These are phyloP conservation scores for Achlya flavicornis DNA, from an alignment of 2,888 invertebrate species.

Conservation along the genomic window DNA sequence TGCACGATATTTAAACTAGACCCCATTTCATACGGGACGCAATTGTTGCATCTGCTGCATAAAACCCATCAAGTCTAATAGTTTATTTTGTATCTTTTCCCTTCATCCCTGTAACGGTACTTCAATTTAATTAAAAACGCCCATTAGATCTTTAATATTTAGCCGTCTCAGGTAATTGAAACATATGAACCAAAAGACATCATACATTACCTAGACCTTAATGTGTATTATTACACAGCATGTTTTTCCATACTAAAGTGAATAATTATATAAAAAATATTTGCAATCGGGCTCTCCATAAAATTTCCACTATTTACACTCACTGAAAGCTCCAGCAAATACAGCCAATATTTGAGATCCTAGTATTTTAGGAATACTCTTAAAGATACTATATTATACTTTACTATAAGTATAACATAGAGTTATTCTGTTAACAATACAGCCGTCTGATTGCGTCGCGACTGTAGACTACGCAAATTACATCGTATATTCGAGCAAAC, in stretches of 20 bases:
- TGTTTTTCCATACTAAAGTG: no score
- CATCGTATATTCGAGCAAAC: constrained; percentile 56
- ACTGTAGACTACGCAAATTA: constrained; percentile 63
- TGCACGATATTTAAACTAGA: constrained; percentile 8
- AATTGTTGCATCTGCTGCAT: constrained; percentile 30
- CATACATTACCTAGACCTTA: no score
- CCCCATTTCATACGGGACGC: constrained; percentile 3
- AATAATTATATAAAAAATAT: no score
- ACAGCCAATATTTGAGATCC: neutral
- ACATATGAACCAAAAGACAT: no score
- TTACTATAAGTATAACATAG: constrained; percentile 10
- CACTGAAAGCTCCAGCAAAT: neutral
- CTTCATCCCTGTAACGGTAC: no score
- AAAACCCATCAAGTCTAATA: constrained; percentile 29
- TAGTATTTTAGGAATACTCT: neutral
- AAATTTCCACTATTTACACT: no score
- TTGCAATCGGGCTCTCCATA: no score
- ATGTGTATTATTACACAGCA: no score
- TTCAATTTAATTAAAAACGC: no score
- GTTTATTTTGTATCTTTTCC: constrained; percentile 16
- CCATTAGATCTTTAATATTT: no score
- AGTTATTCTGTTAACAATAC: constrained; percentile 54
- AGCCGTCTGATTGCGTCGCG: constrained; percentile 73
- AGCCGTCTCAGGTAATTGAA: no score
- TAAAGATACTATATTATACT: no score